phyloP scores from a whole-genome alignment of 1,140 invertebrate genomes.

The Lepidurus apus region DNA sequence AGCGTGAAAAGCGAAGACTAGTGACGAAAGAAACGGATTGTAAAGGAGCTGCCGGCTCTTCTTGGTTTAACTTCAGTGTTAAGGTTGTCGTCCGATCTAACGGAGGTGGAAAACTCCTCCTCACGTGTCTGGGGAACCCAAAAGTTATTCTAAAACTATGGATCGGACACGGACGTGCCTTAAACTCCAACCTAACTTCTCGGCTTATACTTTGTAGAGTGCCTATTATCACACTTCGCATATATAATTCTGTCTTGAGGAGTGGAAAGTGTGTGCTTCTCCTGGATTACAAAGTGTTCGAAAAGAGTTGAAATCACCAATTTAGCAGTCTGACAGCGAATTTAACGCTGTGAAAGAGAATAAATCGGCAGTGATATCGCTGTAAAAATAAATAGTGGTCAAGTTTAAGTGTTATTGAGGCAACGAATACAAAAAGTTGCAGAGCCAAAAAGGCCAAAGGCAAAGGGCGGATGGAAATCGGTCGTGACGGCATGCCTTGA shows the following conservation, averaged over 20 bases:
- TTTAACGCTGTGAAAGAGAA: too few relatives aligned
- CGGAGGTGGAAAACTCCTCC: slow-evolving; percentile 4
- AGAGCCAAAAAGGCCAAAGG: not conserved
- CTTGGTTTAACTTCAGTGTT: not conserved
- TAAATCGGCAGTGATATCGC: too few relatives aligned
- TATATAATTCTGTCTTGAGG: too few relatives aligned
- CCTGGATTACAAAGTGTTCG: too few relatives aligned
- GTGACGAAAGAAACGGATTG: not conserved
- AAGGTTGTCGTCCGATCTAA: slow-evolving; percentile 3
- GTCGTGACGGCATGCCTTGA: slow-evolving; percentile 20
- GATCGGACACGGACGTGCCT: not conserved
- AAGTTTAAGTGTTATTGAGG: not conserved
- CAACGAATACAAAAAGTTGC: not conserved
- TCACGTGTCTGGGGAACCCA: not conserved
- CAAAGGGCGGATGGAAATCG: not conserved
- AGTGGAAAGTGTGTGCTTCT: too few relatives aligned
- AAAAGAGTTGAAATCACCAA: too few relatives aligned
- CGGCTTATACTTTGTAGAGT: too few relatives aligned
- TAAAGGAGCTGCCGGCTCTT: not conserved
- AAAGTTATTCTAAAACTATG: not conserved
- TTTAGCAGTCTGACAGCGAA: too few relatives aligned
- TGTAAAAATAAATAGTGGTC: not conserved
- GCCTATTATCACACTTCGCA: too few relatives aligned
- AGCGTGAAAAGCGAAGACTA: not conserved
- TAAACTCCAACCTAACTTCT: not conserved